Base-by-base conservation (phyloP, 2,797 vertebrate genomes). In the Manis pentadactyla region DNA sequence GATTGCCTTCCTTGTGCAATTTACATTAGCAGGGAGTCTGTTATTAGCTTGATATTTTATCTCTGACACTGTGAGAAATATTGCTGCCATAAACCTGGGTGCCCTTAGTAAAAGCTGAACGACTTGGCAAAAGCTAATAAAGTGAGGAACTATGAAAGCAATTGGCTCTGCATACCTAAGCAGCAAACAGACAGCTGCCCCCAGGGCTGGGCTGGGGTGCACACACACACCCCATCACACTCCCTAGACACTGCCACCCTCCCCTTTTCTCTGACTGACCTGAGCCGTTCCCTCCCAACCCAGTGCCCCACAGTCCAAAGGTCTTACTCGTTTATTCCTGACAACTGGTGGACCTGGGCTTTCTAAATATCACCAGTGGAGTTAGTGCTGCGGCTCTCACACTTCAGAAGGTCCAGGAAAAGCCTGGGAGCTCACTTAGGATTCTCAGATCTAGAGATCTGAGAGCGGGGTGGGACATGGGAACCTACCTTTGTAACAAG, bases 61-160 rank as follows among this genome's bases (percentile, higher is more conserved):
- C 98, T 98, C 96, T 98, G 98, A 98, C 98, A 98, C 87, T 83
- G 92, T 95, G 89, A 98, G 97, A 99, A 98, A 98, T 98, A 99
- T 94, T 5, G 0, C 97, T 97, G 97, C 97, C 97, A 97, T 98
- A 98, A 98, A 98, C 98, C 97, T 59, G 31, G 51, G 87, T 98
- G 98, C 97, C 97, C 98, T 98, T 97, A 98, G 98, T 98, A 97
- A 97, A 98, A 98, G 96, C 97, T 97, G 95, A 98, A 98, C 97
- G 97, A 98, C 98, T 98, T 97, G 97, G 97, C 92, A 96, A 98
- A 98, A 98, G 95, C 97, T 98, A 98, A 98, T 98, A 98, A 98
- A 98, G 97, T 85, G 94, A 97, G 96, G 93, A 97, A 97, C 96
- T 97, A 95, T 42, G 94, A 97, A 95, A 97, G 95, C 96, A 97